A percentile compares a stretch with the other conserved stretches of the same genome.
Conservation (phyloP, 2,888 invertebrate genomes). For the Gerosis bhagava region DNA sequence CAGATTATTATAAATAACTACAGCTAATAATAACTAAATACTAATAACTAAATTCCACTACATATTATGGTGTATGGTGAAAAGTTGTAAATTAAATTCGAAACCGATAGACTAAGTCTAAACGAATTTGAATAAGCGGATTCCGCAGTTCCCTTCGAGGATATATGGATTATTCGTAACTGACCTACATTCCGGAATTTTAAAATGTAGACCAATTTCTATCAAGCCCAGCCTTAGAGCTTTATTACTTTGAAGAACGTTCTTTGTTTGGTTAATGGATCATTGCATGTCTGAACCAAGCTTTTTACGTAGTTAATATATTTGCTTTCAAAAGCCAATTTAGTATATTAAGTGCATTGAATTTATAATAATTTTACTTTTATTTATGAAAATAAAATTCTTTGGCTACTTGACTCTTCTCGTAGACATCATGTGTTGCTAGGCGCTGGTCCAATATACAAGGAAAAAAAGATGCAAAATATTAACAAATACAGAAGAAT, state of each 20-base stretch:
- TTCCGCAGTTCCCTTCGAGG: slow-evolving; percentile 3
- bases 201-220: slow-evolving; percentile 15
- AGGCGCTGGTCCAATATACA: no score
- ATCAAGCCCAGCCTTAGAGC: background rate
- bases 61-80: background rate
- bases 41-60: no score
- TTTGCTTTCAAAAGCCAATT: no score
- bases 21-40: no score
- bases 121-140: slow-evolving; percentile 12
- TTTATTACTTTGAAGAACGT: slow-evolving; percentile 6
- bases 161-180: slow-evolving; percentile 11
- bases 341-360: no score
- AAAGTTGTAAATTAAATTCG: slow-evolving; percentile 3
- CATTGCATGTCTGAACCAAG: background rate
- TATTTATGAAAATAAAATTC: no score
- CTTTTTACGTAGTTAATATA: slow-evolving; percentile 1
- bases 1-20: no score
- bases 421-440: no score
- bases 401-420: no score
- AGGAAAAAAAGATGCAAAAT: no score
- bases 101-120: slow-evolving; percentile 5
- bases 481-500: no score
- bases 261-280: slow-evolving; percentile 3
- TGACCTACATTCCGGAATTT: slow-evolving; percentile 7
- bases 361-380: no score